These are phyloP conservation scores for Conchocele bisecta DNA, from an alignment of 2,888 invertebrate species.

Conservation along the genomic window DNA sequence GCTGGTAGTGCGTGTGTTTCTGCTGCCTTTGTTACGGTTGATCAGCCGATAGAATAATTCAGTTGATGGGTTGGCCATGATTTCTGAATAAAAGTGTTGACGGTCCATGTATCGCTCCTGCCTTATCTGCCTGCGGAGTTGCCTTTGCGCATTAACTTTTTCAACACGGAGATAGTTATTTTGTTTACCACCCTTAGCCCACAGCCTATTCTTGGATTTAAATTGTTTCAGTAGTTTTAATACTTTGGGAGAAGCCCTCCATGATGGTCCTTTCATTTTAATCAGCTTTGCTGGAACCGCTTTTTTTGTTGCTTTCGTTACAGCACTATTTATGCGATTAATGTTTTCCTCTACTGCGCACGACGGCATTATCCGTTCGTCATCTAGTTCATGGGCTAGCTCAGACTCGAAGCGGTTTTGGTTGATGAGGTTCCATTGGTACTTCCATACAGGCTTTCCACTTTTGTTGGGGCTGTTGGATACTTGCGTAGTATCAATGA, in stretches of 20 bases:
- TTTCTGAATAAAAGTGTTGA: neutral
- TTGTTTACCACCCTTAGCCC: neutral
- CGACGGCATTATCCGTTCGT: neutral
- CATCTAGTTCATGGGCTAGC: neutral
- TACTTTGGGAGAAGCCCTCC: slow-evolving; percentile 1
- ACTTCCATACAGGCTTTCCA: neutral
- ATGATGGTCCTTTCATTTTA: slow-evolving; percentile 3
- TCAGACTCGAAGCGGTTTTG: neutral
- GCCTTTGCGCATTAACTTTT: neutral
- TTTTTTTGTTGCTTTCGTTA: neutral
- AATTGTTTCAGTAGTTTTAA: neutral
- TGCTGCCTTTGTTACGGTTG: no score
- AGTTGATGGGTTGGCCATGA: neutral
- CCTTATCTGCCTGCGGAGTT: neutral
- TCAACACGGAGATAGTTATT: neutral
- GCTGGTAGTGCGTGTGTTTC: no score
- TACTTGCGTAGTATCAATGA: no score
- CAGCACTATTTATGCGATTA: neutral
- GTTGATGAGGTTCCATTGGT: neutral
- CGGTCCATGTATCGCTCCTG: neutral
- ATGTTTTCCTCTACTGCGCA: neutral
- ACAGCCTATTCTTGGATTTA: neutral
- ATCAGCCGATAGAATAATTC: slow-evolving; percentile 1
- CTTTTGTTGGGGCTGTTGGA: no score
- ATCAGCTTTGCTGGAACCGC: neutral